phyloP scores from a whole-genome alignment of 2,888 invertebrate genomes.

The Drosophila seclusa region DNA sequence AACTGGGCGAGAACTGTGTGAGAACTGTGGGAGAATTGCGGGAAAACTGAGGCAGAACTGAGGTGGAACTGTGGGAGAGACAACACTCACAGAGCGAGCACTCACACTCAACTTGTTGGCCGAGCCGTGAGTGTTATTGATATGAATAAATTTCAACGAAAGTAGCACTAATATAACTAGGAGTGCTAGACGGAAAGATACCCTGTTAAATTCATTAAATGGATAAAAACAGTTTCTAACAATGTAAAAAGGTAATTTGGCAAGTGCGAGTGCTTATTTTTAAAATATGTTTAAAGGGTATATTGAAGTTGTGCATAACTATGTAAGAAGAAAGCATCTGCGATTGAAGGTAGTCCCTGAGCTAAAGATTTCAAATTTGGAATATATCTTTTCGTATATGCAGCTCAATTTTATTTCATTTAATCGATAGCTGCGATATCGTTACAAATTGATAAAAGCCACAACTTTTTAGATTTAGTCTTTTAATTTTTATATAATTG shows the following conservation, averaged over 20 bases:
- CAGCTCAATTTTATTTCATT: not conserved
- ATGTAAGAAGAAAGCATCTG: not conserved
- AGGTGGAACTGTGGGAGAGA: not conserved
- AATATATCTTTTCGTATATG: not conserved
- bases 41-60: not conserved
- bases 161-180: constrained; percentile 2
- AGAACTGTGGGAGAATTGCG: not conserved
- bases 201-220: not conserved
- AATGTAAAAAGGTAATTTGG: not conserved
- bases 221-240: not conserved
- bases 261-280: not conserved
- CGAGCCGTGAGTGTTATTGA: constrained; percentile 35
- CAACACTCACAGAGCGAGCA: constrained; percentile 14
- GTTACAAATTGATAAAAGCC: not conserved
- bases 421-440: not conserved
- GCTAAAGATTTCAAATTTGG: not conserved
- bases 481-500: not conserved
- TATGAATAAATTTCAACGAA: constrained; percentile 34
- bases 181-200: not conserved
- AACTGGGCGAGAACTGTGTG: not conserved
- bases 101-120: constrained; percentile 62
- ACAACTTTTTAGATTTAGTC: not conserved
- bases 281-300: too few species aligned
- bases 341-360: not conserved
- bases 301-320: too few species aligned